phyloP scores from a whole-genome alignment of 2,113 vertebrate species.

The Electrona antarctica region DNA sequence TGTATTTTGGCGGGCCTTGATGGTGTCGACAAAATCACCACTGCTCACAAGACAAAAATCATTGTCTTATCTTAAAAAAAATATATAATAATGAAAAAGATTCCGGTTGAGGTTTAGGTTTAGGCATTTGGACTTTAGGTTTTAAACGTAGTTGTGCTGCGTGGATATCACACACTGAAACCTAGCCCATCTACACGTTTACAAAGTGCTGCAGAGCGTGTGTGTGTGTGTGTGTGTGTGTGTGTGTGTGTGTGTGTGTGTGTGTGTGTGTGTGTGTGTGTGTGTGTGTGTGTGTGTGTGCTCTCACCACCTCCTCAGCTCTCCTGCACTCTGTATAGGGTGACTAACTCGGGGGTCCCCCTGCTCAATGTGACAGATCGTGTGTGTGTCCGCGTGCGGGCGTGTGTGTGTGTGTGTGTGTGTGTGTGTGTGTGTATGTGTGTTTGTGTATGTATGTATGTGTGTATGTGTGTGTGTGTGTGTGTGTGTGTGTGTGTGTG shows the following conservation, averaged over 20 bases:
- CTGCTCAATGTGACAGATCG: constrained; percentile 65
- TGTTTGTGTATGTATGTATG: no score
- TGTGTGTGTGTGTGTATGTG: constrained; percentile 11
- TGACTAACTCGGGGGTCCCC: constrained; percentile 63
- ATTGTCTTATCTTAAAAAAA: no score
- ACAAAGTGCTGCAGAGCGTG: background rate
- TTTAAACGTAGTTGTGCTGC: no score
- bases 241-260: constrained; percentile 41
- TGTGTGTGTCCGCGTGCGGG: constrained; percentile 37
- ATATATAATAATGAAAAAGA: no score
- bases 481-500: background rate
- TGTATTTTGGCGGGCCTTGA: no score
- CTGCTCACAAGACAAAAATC: no score
- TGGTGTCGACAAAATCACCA: no score
- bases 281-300: constrained; percentile 13
- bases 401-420: constrained; percentile 33
- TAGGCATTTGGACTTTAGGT: no score
- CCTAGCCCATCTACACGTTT: no score
- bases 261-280: constrained; percentile 34
- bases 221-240: constrained; percentile 42
- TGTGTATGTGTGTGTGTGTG: background rate
- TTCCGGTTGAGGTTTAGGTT: no score
- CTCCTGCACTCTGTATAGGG: constrained; percentile 45
- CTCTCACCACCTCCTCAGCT: constrained; percentile 34
- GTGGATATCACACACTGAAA: no score